These are phyloP conservation scores for Dicrostonyx torquatus DNA, from an alignment of 2,797 vertebrate species.

Conservation along the genomic window DNA sequence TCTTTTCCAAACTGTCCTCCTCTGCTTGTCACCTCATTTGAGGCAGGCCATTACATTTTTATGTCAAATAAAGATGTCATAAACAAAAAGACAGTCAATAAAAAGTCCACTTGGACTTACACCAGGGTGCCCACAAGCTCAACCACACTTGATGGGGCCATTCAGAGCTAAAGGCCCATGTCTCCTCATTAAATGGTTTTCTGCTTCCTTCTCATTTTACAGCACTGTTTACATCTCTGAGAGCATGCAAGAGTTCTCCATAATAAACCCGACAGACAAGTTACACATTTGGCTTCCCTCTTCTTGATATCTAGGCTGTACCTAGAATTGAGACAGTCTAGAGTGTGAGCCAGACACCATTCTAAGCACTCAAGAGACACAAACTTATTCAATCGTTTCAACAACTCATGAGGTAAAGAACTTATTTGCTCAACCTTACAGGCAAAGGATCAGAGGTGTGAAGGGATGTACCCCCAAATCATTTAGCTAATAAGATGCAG, in stretches of 20 bases:
- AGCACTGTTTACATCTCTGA: not conserved
- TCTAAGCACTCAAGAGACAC: not conserved
- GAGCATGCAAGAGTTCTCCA: not conserved
- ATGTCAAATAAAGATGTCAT: slow-evolving; percentile 63
- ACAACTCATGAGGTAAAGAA: not conserved
- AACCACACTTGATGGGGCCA: slow-evolving; percentile 47
- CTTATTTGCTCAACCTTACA: not conserved
- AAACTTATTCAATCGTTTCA: not conserved
- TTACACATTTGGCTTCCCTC: not conserved
- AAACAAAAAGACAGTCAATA: slow-evolving; percentile 56
- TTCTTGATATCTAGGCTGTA: not conserved
- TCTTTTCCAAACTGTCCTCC: slow-evolving; percentile 19
- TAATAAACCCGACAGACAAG: not conserved
- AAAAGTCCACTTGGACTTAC: slow-evolving; percentile 43
- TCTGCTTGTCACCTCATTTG: slow-evolving; percentile 33
- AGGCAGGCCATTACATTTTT: slow-evolving; percentile 64
- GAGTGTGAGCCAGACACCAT: not conserved
- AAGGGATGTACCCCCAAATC: not conserved
- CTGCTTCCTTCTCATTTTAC: slow-evolving; percentile 31
- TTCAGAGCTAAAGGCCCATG: slow-evolving; percentile 31
- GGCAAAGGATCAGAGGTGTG: not conserved
- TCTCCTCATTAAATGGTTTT: not conserved
- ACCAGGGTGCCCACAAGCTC: not conserved
- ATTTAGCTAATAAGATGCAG: not conserved
- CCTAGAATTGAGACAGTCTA: not conserved